Percentiles rank a stretch among this genome's conserved stretches.
These are phyloP conservation scores for Xanthorhoe spadicearia DNA, from an alignment of 2,888 invertebrate genomes.

Conservation along the genomic window DNA sequence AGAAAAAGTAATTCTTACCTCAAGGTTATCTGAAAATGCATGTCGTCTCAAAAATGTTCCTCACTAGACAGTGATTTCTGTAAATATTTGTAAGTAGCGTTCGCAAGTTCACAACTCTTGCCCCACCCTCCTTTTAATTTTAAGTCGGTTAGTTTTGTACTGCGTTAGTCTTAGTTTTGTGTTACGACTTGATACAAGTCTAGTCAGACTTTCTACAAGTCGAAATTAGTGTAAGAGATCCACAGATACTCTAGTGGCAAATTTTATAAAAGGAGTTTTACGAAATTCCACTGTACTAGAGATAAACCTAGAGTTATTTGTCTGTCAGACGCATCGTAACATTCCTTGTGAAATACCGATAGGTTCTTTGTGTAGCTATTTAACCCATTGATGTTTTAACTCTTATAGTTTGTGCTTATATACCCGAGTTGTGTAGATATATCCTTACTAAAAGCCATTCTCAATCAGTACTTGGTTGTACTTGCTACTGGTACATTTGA, in stretches of 20 bases:
- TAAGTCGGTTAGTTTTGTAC: slow-evolving; percentile 50
- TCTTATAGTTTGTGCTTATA: background rate
- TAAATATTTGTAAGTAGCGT: slow-evolving; percentile 48
- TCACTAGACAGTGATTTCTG: slow-evolving; percentile 16
- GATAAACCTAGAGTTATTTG: background rate
- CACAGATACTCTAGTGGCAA: background rate
- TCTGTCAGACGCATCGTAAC: background rate
- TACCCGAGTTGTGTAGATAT: background rate
- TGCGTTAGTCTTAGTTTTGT: slow-evolving; percentile 47
- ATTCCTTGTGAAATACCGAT: background rate
- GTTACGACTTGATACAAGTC: slow-evolving; percentile 31
- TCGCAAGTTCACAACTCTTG: slow-evolving; percentile 59
- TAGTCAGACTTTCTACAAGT: slow-evolving; percentile 28
- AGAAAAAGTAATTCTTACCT: background rate
- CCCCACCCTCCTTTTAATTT: slow-evolving; percentile 69
- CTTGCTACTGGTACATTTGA: too few species aligned
- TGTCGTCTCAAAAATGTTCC: slow-evolving; percentile 14
- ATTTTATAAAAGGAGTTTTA: background rate
- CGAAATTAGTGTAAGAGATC: background rate
- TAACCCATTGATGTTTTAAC: background rate
- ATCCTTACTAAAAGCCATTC: background rate
- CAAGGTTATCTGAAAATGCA: background rate
- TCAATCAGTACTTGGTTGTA: too few species aligned
- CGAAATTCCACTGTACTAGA: background rate
- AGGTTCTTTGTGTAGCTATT: background rate